Percentiles rank a stretch among this genome's conserved stretches.
These are phyloP conservation scores for Butorides virescens DNA, from an alignment of 2,113 vertebrate species.

Conservation along the genomic window DNA sequence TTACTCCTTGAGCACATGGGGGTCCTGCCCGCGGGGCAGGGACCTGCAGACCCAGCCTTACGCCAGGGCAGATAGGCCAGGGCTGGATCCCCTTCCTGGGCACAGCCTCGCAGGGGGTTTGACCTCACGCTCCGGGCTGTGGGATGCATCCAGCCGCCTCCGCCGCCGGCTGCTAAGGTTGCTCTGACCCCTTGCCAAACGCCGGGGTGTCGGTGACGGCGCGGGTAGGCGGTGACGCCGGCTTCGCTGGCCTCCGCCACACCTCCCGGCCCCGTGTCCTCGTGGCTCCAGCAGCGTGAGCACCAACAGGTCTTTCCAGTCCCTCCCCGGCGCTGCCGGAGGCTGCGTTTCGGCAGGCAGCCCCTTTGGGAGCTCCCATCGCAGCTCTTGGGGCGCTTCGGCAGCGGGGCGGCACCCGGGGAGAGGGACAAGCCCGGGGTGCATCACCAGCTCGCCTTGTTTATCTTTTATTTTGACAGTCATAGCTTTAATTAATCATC, in stretches of 20 bases:
- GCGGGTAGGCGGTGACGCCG: not conserved
- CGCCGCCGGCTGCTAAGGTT: accelerated
- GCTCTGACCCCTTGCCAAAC: accelerated
- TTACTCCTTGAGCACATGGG: accelerated
- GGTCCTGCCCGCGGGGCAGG: accelerated
- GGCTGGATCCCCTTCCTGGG: accelerated
- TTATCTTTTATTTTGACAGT: not conserved
- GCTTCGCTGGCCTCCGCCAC: not conserved
- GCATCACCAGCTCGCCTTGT: not conserved
- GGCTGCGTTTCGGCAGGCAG: not conserved
- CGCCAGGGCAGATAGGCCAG: accelerated
- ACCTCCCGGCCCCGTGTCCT: not conserved
- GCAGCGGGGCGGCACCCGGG: not conserved
- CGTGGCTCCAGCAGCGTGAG: accelerated
- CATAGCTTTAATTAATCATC: not conserved
- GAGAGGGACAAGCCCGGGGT: not conserved
- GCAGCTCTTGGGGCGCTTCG: accelerated
- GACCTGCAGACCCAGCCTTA: not conserved
- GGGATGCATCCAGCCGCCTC: not conserved
- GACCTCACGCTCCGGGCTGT: accelerated
- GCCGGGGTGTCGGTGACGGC: accelerated
- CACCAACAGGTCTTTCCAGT: constrained; percentile 27
- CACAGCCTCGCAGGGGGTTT: accelerated
- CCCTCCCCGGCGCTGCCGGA: not conserved
- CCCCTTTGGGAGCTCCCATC: accelerated